Evolutionary conservation across 2,797 vertebrate genomes (phyloP), one percentile per base, ranked within the genome.

Genomic region (Tragelaphus oryx): DNA sequence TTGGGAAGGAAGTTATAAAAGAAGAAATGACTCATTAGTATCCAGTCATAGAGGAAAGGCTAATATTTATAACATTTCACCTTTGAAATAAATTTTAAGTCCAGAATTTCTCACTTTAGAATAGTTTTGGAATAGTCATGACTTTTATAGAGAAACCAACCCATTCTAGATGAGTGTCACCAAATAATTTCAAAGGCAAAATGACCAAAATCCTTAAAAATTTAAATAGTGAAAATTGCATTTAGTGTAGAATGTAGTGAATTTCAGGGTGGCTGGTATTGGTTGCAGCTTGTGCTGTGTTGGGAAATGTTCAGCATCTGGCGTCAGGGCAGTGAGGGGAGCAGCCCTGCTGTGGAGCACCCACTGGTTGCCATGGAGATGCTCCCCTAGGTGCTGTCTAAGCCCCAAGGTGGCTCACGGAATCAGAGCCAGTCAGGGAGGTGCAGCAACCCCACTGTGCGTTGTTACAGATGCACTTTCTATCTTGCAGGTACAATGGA

Each of bases 361-460:
- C 12, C 8, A 28, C 74, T 6, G 6, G 20, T 24, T 46, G 20
- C 17, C 7, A 20, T 20, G 33, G 46, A 84, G 44, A 3, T 2
- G 4, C 14, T 17, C 71, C 46, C 7, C 71, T 4, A 6, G 33
- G 68, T 26, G 20, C 71, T 5, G n/a, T 54, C 8, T 18, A 22
- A 2, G 54, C 44, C 37, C 12, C 60, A 7, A 3, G 33, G 20
- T 18, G 17, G 71, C 2, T 33, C 5, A 3, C 30, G 20, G 82
- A 55, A 5, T 5, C 48, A 5, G 48, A 46, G 48, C 41, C 22
- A 0, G 8, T 12, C 30, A 7, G 18, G 8, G 41, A 59, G 82
- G 54, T 20, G 55, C 44, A 6, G 41, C 1, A 7, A 8, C 80
- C 37, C 28, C 1, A 0, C 6, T 28, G 8, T 16, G 18, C 16